These are phyloP conservation scores for Acronicta leporina DNA, from an alignment of 2,888 invertebrate genomes.

Conservation along the genomic window DNA sequence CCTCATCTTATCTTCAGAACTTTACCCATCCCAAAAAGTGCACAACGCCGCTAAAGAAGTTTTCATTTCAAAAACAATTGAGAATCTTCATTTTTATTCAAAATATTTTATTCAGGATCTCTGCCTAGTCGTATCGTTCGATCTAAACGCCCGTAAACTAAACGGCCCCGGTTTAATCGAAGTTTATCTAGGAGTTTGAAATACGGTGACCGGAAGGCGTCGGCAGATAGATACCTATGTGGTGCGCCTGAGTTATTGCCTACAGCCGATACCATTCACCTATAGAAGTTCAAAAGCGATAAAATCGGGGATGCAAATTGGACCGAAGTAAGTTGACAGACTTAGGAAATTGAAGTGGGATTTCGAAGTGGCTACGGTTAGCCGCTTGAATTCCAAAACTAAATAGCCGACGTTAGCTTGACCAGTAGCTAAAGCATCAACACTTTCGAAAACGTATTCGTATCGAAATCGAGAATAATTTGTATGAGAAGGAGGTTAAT, in stretches of 20 bases:
- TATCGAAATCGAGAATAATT: no score
- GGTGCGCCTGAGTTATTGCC: conserved; percentile 41
- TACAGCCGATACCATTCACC: conserved; percentile 26
- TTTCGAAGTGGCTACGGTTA: neutral
- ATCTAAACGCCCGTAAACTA: conserved; percentile 31
- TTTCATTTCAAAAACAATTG: no score
- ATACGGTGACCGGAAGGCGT: conserved; percentile 61
- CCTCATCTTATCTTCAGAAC: no score
- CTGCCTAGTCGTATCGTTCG: conserved; percentile 55
- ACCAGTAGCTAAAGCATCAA: no score
- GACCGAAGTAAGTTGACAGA: conserved; percentile 9
- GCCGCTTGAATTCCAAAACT: conserved; percentile 2
- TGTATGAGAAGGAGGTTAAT: no score
- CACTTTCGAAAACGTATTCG: no score
- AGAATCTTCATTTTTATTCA: no score
- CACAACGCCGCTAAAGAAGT: no score
- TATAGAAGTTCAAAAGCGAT: conserved; percentile 26
- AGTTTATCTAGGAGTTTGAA: conserved; percentile 69
- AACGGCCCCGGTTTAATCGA: conserved; percentile 61
- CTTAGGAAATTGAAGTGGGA: conserved; percentile 7
- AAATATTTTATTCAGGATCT: neutral
- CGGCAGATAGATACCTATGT: conserved; percentile 46
- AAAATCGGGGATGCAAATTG: conserved; percentile 32
- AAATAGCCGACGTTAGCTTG: neutral
- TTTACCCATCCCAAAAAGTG: no score